Evolutionary conservation across 2,113 vertebrate genomes (phyloP).

Genomic region (Euleptes europaea): DNA sequence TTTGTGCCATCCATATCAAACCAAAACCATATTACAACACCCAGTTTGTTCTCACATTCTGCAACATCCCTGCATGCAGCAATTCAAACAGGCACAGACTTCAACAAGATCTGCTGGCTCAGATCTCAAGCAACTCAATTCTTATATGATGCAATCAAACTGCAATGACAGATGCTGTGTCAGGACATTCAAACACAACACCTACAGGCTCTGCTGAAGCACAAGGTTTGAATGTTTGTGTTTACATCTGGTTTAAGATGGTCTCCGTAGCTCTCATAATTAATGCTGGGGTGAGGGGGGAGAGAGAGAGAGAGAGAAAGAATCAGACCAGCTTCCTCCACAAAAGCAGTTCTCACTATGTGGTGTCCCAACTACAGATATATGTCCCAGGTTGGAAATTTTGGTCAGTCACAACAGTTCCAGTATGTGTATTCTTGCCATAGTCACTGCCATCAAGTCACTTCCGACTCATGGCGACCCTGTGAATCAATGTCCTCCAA

Average conservation of each 20-base stretch:
- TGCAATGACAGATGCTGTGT: neutral
- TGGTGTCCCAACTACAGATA: neutral
- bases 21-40: rapidly evolving
- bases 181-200: neutral
- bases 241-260: neutral
- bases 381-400: neutral
- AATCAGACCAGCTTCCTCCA: neutral
- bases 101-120: rapidly evolving
- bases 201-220: neutral
- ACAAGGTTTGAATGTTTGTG: neutral
- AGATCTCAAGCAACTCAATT: neutral
- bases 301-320: too few species aligned
- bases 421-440: neutral
- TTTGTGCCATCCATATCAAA: neutral
- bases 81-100: neutral
- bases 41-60: neutral
- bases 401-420: neutral
- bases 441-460: too few species aligned
- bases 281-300: neutral
- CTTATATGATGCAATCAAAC: neutral
- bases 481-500: too few species aligned
- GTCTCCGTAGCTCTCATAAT: neutral
- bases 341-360: neutral
- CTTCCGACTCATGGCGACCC: too few species aligned
- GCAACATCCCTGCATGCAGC: neutral